A percentile compares a stretch with the other conserved stretches of the same genome.
Conservation (phyloP, 2,888 invertebrate species). For the Tenthredo scrophulariae region DNA sequence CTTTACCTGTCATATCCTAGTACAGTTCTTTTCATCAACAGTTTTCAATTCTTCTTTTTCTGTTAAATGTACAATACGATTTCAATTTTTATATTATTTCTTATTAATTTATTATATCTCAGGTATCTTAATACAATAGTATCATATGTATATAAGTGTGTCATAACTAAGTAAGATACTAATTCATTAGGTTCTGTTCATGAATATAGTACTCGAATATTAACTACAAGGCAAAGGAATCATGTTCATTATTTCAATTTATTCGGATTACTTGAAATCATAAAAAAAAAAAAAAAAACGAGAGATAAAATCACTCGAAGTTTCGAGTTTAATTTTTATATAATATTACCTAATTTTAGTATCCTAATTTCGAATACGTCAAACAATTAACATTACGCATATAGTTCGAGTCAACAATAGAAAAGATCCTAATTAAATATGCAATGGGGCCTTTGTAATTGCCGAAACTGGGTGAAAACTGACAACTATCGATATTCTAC, state of each 20-base stretch:
- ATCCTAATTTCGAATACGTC: conserved; percentile 10
- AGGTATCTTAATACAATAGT: conserved; percentile 8
- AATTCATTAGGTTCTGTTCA: neutral
- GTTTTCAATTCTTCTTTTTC: neutral
- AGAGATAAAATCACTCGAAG: neutral
- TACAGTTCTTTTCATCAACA: neutral
- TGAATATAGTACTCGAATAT: neutral
- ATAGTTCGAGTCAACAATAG: conserved; percentile 15
- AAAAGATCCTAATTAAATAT: neutral
- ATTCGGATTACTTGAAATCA: neutral
- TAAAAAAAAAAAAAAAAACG: neutral
- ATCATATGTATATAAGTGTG: conserved; percentile 13
- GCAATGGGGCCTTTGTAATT: neutral
- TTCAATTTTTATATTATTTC: conserved; percentile 1
- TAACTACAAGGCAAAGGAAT: conserved; percentile 8
- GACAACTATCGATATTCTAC: neutral
- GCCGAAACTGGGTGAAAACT: neutral
- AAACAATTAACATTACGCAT: conserved; percentile 15
- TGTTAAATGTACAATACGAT: neutral
- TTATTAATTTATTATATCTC: conserved; percentile 29
- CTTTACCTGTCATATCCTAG: neutral
- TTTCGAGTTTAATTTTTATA: neutral
- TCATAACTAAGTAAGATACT: conserved; percentile 10
- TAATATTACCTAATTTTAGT: neutral
- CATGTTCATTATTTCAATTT: neutral